Percentiles rank a stretch among this genome's conserved stretches.
phyloP scores from a whole-genome alignment of 2,888 invertebrate species.

The Drosophila cyrtoloma region DNA sequence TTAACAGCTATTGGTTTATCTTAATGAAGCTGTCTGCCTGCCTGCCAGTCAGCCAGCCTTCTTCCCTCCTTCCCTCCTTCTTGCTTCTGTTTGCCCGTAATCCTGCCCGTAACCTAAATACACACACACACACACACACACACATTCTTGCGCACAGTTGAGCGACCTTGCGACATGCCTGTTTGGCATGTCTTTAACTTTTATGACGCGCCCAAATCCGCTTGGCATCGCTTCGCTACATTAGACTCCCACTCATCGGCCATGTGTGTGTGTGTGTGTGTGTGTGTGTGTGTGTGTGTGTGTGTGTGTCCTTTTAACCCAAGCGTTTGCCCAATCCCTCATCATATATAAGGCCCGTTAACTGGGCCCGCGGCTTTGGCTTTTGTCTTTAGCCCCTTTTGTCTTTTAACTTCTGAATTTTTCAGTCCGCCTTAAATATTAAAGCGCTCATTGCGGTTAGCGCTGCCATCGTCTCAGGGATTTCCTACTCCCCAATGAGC shows the following conservation, averaged over 20 bases:
- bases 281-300: too few relatives aligned
- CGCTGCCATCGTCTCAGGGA: slow-evolving; percentile 22
- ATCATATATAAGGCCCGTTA: slow-evolving; percentile 47
- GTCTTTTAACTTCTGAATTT: slow-evolving; percentile 72
- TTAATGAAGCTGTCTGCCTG: slow-evolving; percentile 76
- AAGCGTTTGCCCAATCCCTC: slow-evolving; percentile 39
- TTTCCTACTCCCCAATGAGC: slow-evolving; percentile 22
- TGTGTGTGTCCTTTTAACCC: slow-evolving; percentile 15
- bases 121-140: slow-evolving; percentile 36
- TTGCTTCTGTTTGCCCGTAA: slow-evolving; percentile 41
- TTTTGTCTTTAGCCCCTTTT: slow-evolving; percentile 45
- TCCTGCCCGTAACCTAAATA: slow-evolving; percentile 58
- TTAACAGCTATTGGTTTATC: slow-evolving; percentile 81
- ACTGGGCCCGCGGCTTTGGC: slow-evolving; percentile 39
- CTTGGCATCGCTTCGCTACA: slow-evolving; percentile 62
- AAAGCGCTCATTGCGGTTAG: slow-evolving; percentile 69
- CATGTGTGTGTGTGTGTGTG: background rate
- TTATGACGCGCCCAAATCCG: slow-evolving; percentile 75
- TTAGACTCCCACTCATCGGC: slow-evolving; percentile 19
- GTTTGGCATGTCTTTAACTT: slow-evolving; percentile 74
- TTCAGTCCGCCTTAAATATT: slow-evolving; percentile 75
- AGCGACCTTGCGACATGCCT: slow-evolving; percentile 56
- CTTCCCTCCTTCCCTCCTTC: background rate
- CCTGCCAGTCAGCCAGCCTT: background rate
- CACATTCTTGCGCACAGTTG: slow-evolving; percentile 45